phyloP scores from a whole-genome alignment of 1,140 invertebrate species.

The Laupala kohalensis region DNA sequence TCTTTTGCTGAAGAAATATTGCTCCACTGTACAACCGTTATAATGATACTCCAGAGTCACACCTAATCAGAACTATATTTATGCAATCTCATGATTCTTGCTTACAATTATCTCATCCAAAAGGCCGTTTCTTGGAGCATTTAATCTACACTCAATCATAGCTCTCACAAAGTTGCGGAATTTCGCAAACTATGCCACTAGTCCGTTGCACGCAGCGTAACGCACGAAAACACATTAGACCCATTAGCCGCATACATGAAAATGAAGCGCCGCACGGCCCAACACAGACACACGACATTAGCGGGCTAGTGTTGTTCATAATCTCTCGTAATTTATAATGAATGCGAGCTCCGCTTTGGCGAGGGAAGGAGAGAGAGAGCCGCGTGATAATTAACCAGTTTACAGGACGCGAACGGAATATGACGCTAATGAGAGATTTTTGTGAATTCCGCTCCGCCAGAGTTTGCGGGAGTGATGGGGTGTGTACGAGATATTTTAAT shows the following conservation, averaged over 20 bases:
- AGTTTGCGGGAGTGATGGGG: too few species aligned
- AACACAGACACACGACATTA: not conserved
- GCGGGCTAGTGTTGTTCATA: not conserved
- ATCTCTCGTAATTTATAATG: not conserved
- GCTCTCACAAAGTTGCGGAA: too few species aligned
- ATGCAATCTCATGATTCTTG: too few species aligned
- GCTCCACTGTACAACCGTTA: too few species aligned
- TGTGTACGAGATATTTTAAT: not conserved
- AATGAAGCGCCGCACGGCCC: not conserved
- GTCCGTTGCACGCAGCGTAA: too few species aligned
- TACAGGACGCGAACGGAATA: not conserved
- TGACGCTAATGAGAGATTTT: not conserved
- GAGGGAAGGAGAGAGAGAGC: not conserved
- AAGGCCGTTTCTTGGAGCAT: too few species aligned
- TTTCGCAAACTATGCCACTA: too few species aligned
- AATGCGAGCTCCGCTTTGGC: not conserved
- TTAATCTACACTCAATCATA: too few species aligned
- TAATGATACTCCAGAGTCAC: too few species aligned
- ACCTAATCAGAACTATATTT: too few species aligned
- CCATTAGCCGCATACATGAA: not conserved
- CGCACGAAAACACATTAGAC: not conserved
- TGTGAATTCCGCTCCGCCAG: not conserved
- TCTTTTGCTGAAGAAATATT: too few species aligned
- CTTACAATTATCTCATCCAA: too few species aligned
- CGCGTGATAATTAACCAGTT: not conserved